Evolutionary conservation across 2,797 vertebrate species (phyloP).

Genomic region (Siniperca obscura): DNA sequence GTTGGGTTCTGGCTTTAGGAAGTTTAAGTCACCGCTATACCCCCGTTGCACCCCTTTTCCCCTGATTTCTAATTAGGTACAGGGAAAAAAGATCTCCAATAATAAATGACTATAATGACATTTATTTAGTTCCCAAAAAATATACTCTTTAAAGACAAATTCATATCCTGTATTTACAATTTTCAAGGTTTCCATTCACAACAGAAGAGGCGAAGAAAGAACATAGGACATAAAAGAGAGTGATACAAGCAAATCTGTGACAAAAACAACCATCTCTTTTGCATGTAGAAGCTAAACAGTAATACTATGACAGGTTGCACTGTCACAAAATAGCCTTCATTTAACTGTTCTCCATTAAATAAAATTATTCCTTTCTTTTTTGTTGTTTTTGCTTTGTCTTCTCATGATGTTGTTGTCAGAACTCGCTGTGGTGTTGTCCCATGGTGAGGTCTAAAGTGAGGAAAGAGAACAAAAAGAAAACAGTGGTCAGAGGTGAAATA

Average conservation of each 20-base stretch:
- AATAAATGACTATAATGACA: slow-evolving; percentile 81
- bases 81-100: slow-evolving; percentile 52
- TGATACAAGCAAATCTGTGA: slow-evolving; percentile 74
- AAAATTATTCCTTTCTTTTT: slow-evolving; percentile 67
- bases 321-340: slow-evolving; percentile 74
- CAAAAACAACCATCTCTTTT: slow-evolving; percentile 73
- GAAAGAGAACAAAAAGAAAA: slow-evolving; percentile 22
- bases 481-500: slow-evolving; percentile 21
- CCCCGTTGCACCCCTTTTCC: neutral
- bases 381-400: slow-evolving; percentile 36
- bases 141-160: slow-evolving; percentile 86
- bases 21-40: neutral
- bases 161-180: slow-evolving; percentile 84
- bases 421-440: slow-evolving; percentile 82
- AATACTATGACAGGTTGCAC: slow-evolving; percentile 73
- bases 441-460: slow-evolving; percentile 81
- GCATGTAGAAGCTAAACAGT: slow-evolving; percentile 74
- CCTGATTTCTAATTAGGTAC: neutral
- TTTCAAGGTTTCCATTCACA: slow-evolving; percentile 77
- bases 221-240: slow-evolving; percentile 60
- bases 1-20: neutral
- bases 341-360: slow-evolving; percentile 79
- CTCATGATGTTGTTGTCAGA: slow-evolving; percentile 82
- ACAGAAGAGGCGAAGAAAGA: slow-evolving; percentile 63
- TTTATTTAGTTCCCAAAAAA: slow-evolving; percentile 84